A percentile compares a stretch with the other conserved stretches of the same genome.
Conservation (phyloP, 2,797 vertebrate genomes). For the Prunella strophiata region DNA sequence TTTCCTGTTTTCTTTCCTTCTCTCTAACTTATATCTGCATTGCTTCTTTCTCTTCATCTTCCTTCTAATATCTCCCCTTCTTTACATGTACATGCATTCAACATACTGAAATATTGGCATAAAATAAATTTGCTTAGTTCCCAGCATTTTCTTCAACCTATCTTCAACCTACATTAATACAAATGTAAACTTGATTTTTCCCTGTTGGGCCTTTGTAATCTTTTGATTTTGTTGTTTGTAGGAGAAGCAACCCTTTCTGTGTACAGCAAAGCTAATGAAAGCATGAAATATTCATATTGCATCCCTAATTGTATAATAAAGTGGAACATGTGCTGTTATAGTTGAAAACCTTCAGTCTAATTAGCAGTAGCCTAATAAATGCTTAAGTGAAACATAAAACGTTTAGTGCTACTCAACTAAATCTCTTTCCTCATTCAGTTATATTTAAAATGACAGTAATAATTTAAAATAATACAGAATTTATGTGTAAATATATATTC, state of each 20-base stretch:
- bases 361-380: conserved; percentile 34
- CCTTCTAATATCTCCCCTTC: neutral
- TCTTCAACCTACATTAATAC: neutral
- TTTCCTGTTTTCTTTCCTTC: neutral
- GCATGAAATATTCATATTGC: conserved; percentile 54
- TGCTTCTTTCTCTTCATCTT: neutral
- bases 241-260: neutral
- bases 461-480: neutral
- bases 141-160: neutral
- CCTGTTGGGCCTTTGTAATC: neutral
- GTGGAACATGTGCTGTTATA: neutral
- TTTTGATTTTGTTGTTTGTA: conserved; percentile 3
- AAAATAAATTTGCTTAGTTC: neutral
- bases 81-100: neutral
- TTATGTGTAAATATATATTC: neutral
- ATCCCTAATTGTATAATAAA: conserved; percentile 47
- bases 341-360: conserved; percentile 21
- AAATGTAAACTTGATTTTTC: neutral
- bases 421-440: neutral
- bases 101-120: neutral
- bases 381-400: neutral
- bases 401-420: neutral
- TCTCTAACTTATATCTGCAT: neutral
- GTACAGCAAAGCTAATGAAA: conserved; percentile 40
- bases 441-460: neutral